Percentiles rank a stretch among this genome's conserved stretches.
Conservation (phyloP, 2,888 invertebrate species). For the Thera britannica region DNA sequence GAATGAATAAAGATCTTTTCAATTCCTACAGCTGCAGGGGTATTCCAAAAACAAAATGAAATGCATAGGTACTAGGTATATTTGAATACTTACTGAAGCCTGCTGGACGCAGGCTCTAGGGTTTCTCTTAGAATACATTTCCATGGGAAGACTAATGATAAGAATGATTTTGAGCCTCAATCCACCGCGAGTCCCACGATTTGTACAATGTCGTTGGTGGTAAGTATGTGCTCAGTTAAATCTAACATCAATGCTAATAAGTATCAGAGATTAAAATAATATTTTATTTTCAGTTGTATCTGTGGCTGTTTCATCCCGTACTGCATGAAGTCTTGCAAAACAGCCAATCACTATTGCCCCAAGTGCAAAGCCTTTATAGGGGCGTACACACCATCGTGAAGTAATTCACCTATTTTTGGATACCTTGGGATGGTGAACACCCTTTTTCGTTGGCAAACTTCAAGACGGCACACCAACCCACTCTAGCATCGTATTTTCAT, state of each 20-base stretch:
- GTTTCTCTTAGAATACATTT: too few relatives aligned
- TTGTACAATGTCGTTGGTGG: too few relatives aligned
- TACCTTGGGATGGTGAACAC: background rate
- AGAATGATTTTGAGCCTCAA: too few relatives aligned
- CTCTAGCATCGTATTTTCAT: background rate
- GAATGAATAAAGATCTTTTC: too few relatives aligned
- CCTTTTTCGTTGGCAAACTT: background rate
- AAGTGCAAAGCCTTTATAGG: conserved; percentile 76
- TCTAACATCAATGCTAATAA: background rate
- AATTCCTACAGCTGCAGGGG: too few relatives aligned
- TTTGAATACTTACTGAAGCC: too few relatives aligned
- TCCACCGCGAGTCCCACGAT: too few relatives aligned
- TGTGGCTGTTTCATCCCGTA: conserved; percentile 78
- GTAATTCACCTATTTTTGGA: conserved; percentile 46
- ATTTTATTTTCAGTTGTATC: conserved; percentile 67
- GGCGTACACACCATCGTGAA: conserved; percentile 70
- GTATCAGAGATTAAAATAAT: background rate
- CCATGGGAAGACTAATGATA: too few relatives aligned
- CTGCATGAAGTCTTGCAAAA: conserved; percentile 82
- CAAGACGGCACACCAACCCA: background rate
- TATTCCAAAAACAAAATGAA: too few relatives aligned
- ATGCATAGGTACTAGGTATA: too few relatives aligned
- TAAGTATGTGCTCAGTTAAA: too few relatives aligned
- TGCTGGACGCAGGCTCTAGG: too few relatives aligned
- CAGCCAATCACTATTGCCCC: conserved; percentile 83